phyloP scores from a whole-genome alignment of 2,797 vertebrate genomes.

The Sebastes hopkinsi region DNA sequence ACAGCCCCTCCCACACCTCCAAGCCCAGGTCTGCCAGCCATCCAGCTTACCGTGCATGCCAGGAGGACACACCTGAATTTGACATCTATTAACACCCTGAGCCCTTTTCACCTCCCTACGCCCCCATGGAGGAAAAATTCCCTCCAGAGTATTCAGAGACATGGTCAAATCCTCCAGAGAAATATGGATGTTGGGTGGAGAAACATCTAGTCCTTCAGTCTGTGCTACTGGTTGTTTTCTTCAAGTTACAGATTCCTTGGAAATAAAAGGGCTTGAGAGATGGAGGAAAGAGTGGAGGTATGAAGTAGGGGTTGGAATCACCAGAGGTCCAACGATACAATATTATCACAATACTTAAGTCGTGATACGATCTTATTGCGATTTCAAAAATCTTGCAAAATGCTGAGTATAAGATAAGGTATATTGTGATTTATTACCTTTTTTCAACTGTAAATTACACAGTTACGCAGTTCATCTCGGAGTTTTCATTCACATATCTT shows the following conservation, averaged over 20 bases:
- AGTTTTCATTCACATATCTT: too few relatives aligned
- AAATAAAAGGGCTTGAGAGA: conserved; percentile 45
- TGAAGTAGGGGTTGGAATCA: too few relatives aligned
- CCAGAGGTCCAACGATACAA: too few relatives aligned
- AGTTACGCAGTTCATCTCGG: too few relatives aligned
- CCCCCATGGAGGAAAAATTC: not conserved
- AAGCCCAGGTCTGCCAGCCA: conserved; percentile 65
- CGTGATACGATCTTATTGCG: rapidly evolving
- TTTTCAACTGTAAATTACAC: too few relatives aligned
- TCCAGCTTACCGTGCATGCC: conserved; percentile 49
- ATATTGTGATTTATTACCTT: too few relatives aligned
- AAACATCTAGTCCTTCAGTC: not conserved
- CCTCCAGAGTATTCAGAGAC: not conserved
- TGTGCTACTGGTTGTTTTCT: not conserved
- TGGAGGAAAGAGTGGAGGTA: conserved; percentile 9
- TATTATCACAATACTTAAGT: too few relatives aligned
- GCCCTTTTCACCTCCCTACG: conserved; percentile 21
- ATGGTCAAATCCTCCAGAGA: not conserved
- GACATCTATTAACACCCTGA: conserved; percentile 61
- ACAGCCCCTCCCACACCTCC: conserved; percentile 57
- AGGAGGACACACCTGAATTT: conserved; percentile 79
- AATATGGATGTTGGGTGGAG: not conserved
- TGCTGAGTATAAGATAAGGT: too few relatives aligned
- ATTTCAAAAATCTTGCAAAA: too few relatives aligned
- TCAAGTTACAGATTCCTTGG: conserved; percentile 55